Base-by-base conservation (phyloP, 2,888 invertebrate species). In the Theristus sp. region DNA sequence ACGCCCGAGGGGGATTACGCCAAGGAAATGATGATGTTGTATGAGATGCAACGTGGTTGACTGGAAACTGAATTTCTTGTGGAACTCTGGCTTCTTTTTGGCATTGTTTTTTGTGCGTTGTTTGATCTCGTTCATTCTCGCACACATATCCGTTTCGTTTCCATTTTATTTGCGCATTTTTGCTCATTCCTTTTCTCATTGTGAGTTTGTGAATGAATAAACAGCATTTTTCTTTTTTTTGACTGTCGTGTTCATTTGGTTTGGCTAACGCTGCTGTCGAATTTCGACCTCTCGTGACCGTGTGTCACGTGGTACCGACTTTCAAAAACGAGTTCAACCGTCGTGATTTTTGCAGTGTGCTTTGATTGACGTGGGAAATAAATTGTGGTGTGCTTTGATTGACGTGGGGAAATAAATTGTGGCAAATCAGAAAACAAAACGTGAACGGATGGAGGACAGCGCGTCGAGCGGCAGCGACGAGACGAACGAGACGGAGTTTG, bases 1-100 rank as follows among this genome's bases (percentile, higher is more conserved):
- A 77, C 77, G 13, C 77, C 77, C 49, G 49, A 49, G 24, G 49
- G 49, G n/a, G 24, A 49, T 49, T 49, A 49, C n/a, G 20, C n/a
- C 49, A 49, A n/a, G 20, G 49, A 49, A 49, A 49, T 49, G 49
- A 10, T 10, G 3, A 6, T 49, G 49, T 49, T 49, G 49, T 49
- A 49, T 49, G 49, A 24, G 3, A 49, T 49, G 49, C 20, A 49
- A 38, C n/a, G n/a, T n/a, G n/a, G n/a, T 38, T 38, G 38, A 38
- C n/a, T n/a, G n/a, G 38, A 17, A 17, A 38, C 38, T 38, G 38
- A 38, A 6, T 38, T 38, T 38, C 10, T 38, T 38, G 38, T 38
- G n/a, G n/a, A n/a, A n/a, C n/a, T n/a, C n/a, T n/a, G n/a, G n/a
- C n/a, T n/a, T n/a, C n/a, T n/a, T n/a, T n/a, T n/a, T n/a, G n/a